These are phyloP conservation scores for Zophobas atratus DNA, from an alignment of 1,140 invertebrate species.

Conservation along the genomic window DNA sequence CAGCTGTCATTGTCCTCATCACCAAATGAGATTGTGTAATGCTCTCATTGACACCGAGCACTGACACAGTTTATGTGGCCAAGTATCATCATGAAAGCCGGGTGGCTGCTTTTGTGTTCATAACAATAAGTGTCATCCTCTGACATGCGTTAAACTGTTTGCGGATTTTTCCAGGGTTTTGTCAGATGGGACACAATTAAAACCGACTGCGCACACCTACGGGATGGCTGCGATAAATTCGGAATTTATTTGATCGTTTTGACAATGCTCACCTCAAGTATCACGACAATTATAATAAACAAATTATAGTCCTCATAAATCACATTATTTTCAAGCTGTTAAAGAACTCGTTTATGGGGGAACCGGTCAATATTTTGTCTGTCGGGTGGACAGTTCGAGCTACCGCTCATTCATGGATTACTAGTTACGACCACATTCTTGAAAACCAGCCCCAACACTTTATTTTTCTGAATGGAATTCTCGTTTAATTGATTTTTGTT, in stretches of 20 bases:
- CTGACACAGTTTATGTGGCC: constrained; percentile 21
- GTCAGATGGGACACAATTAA: constrained; percentile 17
- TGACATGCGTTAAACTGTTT: constrained; percentile 63
- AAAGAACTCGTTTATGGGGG: constrained; percentile 54
- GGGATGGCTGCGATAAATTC: constrained; percentile 37
- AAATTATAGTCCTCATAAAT: constrained; percentile 54
- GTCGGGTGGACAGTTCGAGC: constrained; percentile 49
- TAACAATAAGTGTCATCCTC: constrained; percentile 60
- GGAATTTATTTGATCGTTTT: constrained; percentile 55
- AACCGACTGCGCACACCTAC: constrained; percentile 38
- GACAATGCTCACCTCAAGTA: constrained; percentile 54
- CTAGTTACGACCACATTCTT: constrained; percentile 49
- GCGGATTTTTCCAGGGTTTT: constrained; percentile 50
- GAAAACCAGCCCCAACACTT: constrained; percentile 44
- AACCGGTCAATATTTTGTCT: constrained; percentile 53
- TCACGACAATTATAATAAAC: constrained; percentile 57
- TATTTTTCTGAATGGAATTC: constrained; percentile 44
- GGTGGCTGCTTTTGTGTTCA: constrained; percentile 41
- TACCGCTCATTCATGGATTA: constrained; percentile 55
- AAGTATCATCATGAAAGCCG: constrained; percentile 32
- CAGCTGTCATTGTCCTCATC: constrained; percentile 54
- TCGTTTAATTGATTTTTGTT: constrained; percentile 38
- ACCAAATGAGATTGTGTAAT: constrained; percentile 57
- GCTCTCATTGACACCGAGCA: constrained; percentile 54
- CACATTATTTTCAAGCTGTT: constrained; percentile 57